These are phyloP conservation scores for Conistra vaccinii DNA, from an alignment of 2,888 invertebrate genomes.

Conservation along the genomic window DNA sequence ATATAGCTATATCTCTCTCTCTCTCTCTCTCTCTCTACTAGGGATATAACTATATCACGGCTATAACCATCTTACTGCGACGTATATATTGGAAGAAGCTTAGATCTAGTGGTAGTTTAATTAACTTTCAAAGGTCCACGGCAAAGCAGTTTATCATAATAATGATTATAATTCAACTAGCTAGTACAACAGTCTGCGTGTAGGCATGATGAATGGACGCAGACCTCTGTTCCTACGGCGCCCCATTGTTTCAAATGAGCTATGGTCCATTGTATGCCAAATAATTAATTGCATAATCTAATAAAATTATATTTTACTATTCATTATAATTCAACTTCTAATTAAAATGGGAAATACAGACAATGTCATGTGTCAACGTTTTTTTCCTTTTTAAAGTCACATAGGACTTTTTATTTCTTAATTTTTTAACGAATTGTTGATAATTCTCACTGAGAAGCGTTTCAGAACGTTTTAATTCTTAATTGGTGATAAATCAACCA, in stretches of 20 bases:
- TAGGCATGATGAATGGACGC: constrained; percentile 57
- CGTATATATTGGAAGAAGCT: not conserved
- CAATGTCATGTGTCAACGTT: constrained; percentile 42
- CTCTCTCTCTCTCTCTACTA: no score
- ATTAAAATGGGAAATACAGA: constrained; percentile 51
- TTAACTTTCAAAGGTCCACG: constrained; percentile 41
- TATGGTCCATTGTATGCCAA: constrained; percentile 68
- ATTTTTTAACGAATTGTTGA: not conserved
- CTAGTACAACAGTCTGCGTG: constrained; percentile 41
- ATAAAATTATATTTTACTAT: constrained; percentile 45
- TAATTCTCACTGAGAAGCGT: constrained; percentile 13
- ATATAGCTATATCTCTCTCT: no score
- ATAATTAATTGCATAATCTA: constrained; percentile 69
- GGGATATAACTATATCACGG: no score
- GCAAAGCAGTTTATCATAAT: constrained; percentile 51
- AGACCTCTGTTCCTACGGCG: constrained; percentile 51
- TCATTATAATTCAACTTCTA: constrained; percentile 44
- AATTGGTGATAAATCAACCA: constrained; percentile 22
- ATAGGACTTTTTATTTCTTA: constrained; percentile 1
- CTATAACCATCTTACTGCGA: no score
- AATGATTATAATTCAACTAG: constrained; percentile 54
- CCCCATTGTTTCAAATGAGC: constrained; percentile 70
- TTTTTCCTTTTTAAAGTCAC: constrained; percentile 40
- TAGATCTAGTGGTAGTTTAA: constrained; percentile 18
- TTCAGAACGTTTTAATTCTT: constrained; percentile 15